phyloP scores from a whole-genome alignment of 1,140 invertebrate species.

The Thereuonema tuberculata region DNA sequence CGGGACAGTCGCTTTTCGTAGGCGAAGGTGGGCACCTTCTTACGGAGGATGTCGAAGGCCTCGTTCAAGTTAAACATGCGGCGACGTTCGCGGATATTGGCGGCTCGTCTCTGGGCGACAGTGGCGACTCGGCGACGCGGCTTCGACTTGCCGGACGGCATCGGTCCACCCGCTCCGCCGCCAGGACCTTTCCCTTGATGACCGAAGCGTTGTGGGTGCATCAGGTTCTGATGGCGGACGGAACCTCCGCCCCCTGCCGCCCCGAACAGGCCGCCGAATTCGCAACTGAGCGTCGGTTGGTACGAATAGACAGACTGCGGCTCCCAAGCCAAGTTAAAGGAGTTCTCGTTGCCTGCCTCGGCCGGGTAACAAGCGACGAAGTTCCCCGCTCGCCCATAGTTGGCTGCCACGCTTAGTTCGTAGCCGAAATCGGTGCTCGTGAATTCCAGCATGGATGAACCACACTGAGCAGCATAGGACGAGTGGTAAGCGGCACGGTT shows the following conservation, averaged over 20 bases:
- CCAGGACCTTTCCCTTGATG: neutral
- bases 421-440: slow-evolving; percentile 12
- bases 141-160: slow-evolving; percentile 33
- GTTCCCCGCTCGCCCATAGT: neutral
- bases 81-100: slow-evolving; percentile 84
- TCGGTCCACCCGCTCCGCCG: neutral
- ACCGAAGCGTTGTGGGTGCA: neutral
- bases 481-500: neutral
- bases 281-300: neutral
- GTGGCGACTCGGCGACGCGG: slow-evolving; percentile 73
- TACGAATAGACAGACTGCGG: neutral
- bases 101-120: slow-evolving; percentile 73
- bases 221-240: neutral
- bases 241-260: neutral
- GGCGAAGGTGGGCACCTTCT: slow-evolving; percentile 91
- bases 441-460: slow-evolving; percentile 7
- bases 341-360: slow-evolving; percentile 5
- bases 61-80: slow-evolving; percentile 97
- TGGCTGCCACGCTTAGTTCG: slow-evolving; percentile 8
- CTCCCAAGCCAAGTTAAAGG: slow-evolving; percentile 11
- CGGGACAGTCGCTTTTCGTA: slow-evolving; percentile 96
- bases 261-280: slow-evolving; percentile 4
- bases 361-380: slow-evolving; percentile 8
- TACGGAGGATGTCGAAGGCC: slow-evolving; percentile 81
- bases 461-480: neutral